A percentile compares a stretch with the other conserved stretches of the same genome.
phyloP scores from a whole-genome alignment of 1,140 invertebrate genomes.

The Bursaphelenchus mucronatus region DNA sequence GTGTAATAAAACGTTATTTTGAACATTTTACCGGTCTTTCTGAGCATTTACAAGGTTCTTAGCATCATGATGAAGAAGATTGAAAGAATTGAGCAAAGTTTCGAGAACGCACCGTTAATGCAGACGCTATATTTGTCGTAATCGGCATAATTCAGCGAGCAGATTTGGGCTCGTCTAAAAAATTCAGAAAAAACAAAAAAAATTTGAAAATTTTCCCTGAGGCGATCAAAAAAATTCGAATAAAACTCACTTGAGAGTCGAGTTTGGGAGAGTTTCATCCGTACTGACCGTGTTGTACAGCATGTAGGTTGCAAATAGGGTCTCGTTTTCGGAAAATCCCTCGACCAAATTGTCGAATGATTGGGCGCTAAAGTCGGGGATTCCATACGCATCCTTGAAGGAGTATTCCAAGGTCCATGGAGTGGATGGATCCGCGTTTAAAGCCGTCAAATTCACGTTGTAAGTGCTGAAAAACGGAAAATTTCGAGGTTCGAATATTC shows the following conservation, averaged over 20 bases:
- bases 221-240: no score
- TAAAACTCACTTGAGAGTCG: no score
- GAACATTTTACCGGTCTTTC: no score
- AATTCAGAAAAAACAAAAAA: not conserved
- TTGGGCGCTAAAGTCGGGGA: slow-evolving; percentile 8
- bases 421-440: slow-evolving; percentile 35
- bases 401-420: slow-evolving; percentile 46
- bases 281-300: slow-evolving; percentile 23
- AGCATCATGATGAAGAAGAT: not conserved
- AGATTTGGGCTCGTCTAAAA: slow-evolving; percentile 13
- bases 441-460: slow-evolving; percentile 38
- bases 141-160: slow-evolving; percentile 14
- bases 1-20: no score
- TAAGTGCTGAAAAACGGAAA: slow-evolving; percentile 42
- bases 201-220: no score
- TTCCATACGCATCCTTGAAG: slow-evolving; percentile 38
- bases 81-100: slow-evolving; percentile 4
- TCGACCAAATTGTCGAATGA: slow-evolving; percentile 16
- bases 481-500: not conserved
- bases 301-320: slow-evolving; percentile 23
- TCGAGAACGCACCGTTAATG: not conserved
- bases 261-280: not conserved
- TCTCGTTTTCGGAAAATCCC: slow-evolving; percentile 16
- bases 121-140: slow-evolving; percentile 5
- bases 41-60: no score